phyloP scores from a whole-genome alignment of 2,113 vertebrate species.

The Odontophorus gujanensis region DNA sequence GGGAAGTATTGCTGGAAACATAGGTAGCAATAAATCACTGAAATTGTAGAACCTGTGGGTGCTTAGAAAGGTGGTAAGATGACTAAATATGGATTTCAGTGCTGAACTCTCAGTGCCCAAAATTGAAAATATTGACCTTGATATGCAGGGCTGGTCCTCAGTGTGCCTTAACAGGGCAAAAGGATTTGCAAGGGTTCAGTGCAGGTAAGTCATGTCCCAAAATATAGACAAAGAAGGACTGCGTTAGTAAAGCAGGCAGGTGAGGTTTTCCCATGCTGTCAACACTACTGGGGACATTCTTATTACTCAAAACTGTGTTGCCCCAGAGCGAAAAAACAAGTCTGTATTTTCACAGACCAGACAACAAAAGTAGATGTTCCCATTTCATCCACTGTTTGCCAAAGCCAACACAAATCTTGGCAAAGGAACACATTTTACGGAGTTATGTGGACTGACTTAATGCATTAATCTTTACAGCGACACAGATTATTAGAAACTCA shows the following conservation, averaged over 20 bases:
- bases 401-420: conserved; percentile 30
- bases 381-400: neutral
- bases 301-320: neutral
- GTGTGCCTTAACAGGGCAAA: neutral
- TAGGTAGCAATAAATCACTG: neutral
- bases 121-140: conserved; percentile 9
- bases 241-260: neutral
- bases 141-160: neutral
- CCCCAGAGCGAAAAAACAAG: neutral
- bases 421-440: conserved; percentile 25
- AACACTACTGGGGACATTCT: accelerated
- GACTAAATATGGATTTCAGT: neutral
- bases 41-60: neutral
- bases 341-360: neutral
- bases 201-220: neutral
- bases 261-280: neutral
- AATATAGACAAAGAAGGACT: neutral
- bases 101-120: neutral
- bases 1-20: neutral
- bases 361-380: neutral
- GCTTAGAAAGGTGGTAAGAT: neutral
- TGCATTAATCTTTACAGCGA: conserved; percentile 44
- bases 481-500: conserved; percentile 12
- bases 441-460: conserved; percentile 30
- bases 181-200: neutral